Evolutionary conservation across 2,113 vertebrate genomes (phyloP).

Genomic region (Plectropomus leopardus): DNA sequence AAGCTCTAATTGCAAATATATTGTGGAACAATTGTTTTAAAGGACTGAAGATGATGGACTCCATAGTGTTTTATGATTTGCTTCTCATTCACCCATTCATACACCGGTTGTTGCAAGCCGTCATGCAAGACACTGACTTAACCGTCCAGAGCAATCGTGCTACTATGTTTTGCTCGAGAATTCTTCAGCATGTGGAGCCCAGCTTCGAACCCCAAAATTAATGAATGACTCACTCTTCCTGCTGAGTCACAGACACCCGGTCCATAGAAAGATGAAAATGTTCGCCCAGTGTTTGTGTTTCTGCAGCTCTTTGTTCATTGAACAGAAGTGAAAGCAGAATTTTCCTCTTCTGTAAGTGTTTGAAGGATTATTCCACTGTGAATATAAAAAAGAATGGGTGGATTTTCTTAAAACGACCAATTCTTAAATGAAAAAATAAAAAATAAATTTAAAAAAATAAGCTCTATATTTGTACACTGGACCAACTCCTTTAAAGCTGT

Average conservation of each 20-base stretch:
- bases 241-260: neutral
- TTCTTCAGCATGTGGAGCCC: neutral
- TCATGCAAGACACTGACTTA: too few species aligned
- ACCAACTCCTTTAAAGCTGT: neutral
- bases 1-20: neutral
- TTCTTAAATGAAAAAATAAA: neutral
- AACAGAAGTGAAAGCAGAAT: neutral
- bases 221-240: neutral
- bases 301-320: slow-evolving; percentile 1
- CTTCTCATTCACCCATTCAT: neutral
- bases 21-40: neutral
- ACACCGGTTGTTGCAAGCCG: too few species aligned
- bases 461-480: neutral
- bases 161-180: neutral
- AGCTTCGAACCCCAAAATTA: slow-evolving; percentile 7
- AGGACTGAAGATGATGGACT: neutral
- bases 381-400: neutral
- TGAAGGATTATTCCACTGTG: neutral
- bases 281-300: neutral
- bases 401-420: neutral
- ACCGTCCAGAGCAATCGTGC: neutral
- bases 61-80: neutral
- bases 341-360: neutral
- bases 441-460: too few species aligned
- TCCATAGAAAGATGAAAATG: neutral